A percentile compares a stretch with the other conserved stretches of the same genome.
phyloP scores from a whole-genome alignment of 2,113 vertebrate genomes.

The Cairina moschata region DNA sequence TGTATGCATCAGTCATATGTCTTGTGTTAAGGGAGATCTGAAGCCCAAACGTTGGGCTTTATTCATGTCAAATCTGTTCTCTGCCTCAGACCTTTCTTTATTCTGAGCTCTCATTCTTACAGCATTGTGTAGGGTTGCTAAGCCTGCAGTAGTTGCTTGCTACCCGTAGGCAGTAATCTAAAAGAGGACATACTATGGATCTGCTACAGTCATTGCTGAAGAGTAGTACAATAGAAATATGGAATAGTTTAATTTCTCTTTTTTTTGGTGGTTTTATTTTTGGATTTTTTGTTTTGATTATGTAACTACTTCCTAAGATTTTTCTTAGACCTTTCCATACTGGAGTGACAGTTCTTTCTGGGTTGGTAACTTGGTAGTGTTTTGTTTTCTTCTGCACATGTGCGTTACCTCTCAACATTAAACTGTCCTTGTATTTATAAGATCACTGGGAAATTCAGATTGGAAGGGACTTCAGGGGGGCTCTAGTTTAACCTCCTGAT shows the following conservation, averaged over 20 bases:
- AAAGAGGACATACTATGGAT: not conserved
- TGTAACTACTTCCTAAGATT: not conserved
- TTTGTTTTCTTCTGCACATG: accelerated
- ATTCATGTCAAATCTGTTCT: not conserved
- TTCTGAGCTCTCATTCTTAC: not conserved
- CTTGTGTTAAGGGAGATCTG: not conserved
- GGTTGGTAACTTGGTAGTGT: accelerated
- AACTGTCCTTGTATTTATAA: not conserved
- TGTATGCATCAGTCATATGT: not conserved
- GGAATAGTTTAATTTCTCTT: not conserved
- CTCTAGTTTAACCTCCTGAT: not conserved
- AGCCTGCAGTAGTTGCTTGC: not conserved
- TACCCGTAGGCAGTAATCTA: not conserved
- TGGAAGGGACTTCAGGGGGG: not conserved
- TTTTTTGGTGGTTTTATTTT: not conserved
- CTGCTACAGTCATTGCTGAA: not conserved
- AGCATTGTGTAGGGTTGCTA: not conserved
- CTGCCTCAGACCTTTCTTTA: not conserved
- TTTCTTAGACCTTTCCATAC: not conserved
- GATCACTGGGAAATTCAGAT: not conserved
- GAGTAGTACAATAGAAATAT: too few relatives aligned
- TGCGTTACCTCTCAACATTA: not conserved
- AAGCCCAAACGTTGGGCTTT: not conserved
- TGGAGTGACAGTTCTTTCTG: not conserved
- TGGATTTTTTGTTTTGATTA: not conserved